Base-by-base conservation (phyloP, 2,113 vertebrate genomes). In the Pandion haliaetus region DNA sequence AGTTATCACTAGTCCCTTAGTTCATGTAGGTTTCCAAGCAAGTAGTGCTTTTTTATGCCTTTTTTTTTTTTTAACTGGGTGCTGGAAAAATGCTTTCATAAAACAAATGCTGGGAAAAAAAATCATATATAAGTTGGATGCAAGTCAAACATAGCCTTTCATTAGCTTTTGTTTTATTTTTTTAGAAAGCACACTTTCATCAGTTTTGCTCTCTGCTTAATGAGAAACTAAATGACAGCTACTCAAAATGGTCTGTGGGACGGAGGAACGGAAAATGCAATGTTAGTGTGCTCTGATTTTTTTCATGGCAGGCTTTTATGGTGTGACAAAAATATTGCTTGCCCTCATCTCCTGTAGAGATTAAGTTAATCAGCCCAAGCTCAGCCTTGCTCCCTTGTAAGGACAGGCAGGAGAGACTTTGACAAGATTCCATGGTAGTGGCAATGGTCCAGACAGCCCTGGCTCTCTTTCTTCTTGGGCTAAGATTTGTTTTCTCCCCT, bases 311-410 rank as follows among this genome's bases (percentile, higher is more conserved):
- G 55, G 45, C 32, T 91, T 91, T 84, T 79, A 40, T 74, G 32
- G 57, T 10, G 32, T 78, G 77, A 95, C 86, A 91, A 84, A 94
- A 94, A 84, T 71, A 94, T 19, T 86, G 65, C 62, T 67, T 17
- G 15, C 44, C 52, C 50, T 81, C 81, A 24, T 90, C 67, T 92
- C 47, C 69, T 93, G 42, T 83, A 36, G 67, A 92, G 96, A 88
- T 93, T 86, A 92, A 81, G 18, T 88, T 95, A 90, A 95, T 95
- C 88, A 88, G 73, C 61, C 88, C 74, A 82, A 84, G 66, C 78
- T 93, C 28, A 42, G 73, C 72, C 90, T 84, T 92, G 61, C 90
- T 96, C 82, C 94, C 90, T 96, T 96, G 92, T 95, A 95, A 94
- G 94, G 93, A 85, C 86, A 92, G 83, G 81, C 52, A 69, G 55